Base-by-base conservation (phyloP, 2,888 invertebrate species). In the Ophonus ardosiacus region DNA sequence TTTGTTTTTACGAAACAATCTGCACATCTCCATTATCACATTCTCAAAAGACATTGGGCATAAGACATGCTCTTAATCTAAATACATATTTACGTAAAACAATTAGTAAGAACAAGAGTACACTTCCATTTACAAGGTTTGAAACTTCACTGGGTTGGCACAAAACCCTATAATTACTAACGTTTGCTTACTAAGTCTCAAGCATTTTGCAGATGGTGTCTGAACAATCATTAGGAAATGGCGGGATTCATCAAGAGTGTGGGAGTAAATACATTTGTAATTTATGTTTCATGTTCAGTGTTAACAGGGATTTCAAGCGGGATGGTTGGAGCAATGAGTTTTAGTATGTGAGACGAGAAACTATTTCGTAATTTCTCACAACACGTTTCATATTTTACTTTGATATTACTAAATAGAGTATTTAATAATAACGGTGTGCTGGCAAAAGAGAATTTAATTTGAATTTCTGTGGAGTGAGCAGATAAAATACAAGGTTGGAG, bases 191-290 rank as follows among this genome's bases (percentile, higher is more conserved):
- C 31, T 40, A 40, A 81, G 51, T 65, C 51, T 81, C 80, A 63
- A 81, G 63, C 38, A 81, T 81, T 59, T 63, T 65, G 65, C 80
- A 80, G 65, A 57, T 81, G 81, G n/a, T 31, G 51, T 38, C 61
- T 81, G 51, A 81, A 81, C 81, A 81, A 81, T 65, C 21, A 81
- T 81, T 81, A 81, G 81, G 68, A 81, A 81, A 81, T 81, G 63
- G 65, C 31, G 63, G 68, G 68, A 68, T 68, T 68, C 68, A 68
- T 68, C 68, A 68, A 15, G 31, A 7, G 38, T 38, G 68, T 68
- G 68, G n/a, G 38, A 68, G 65, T 78, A 78, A 56, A 63, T 51
- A 81, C 63, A 51, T 81, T 68, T 65, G 40, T 81, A 81, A 81
- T 81, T 81, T 81, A 65, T 51, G 65, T 65, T 65, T 81, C 51